phyloP scores from a whole-genome alignment of 1,140 invertebrate species.

The Drosophila parvula region DNA sequence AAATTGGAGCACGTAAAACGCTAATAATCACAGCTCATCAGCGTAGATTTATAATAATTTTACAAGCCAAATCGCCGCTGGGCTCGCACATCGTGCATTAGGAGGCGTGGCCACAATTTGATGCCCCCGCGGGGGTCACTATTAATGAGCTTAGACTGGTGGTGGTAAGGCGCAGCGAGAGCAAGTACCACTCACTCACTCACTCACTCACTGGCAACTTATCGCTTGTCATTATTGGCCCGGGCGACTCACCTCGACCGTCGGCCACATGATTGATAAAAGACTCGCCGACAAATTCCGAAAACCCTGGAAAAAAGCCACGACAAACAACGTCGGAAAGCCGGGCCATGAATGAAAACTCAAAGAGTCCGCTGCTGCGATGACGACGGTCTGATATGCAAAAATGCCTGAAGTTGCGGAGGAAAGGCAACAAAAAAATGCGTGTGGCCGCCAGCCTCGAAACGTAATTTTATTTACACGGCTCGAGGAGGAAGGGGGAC shows the following conservation, averaged over 20 bases:
- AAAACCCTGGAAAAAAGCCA: conserved; percentile 50
- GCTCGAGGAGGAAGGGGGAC: not conserved
- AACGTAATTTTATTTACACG: conserved; percentile 81
- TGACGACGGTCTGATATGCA: conserved; percentile 60
- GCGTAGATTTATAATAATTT: conserved; percentile 80
- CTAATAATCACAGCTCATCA: conserved; percentile 82
- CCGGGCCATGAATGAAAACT: conserved; percentile 75
- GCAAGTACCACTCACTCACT: conserved; percentile 39
- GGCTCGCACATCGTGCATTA: conserved; percentile 72
- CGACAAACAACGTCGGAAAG: conserved; percentile 60
- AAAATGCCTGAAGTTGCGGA: conserved; percentile 33
- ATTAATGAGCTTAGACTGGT: conserved; percentile 76
- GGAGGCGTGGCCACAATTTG: conserved; percentile 73
- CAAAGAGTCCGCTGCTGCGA: conserved; percentile 64
- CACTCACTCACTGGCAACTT: conserved; percentile 54
- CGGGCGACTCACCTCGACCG: conserved; percentile 62
- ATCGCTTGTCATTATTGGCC: conserved; percentile 81
- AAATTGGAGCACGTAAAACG: conserved; percentile 77
- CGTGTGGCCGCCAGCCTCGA: conserved; percentile 70
- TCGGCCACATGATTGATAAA: conserved; percentile 77
- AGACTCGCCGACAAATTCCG: conserved; percentile 73
- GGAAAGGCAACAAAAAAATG: conserved; percentile 45
- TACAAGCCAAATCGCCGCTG: conserved; percentile 52
- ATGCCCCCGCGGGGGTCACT: conserved; percentile 65
- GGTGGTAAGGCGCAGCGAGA: conserved; percentile 28